Base-by-base conservation (phyloP, 2,113 vertebrate species). In the Orthochromis indermauri region DNA sequence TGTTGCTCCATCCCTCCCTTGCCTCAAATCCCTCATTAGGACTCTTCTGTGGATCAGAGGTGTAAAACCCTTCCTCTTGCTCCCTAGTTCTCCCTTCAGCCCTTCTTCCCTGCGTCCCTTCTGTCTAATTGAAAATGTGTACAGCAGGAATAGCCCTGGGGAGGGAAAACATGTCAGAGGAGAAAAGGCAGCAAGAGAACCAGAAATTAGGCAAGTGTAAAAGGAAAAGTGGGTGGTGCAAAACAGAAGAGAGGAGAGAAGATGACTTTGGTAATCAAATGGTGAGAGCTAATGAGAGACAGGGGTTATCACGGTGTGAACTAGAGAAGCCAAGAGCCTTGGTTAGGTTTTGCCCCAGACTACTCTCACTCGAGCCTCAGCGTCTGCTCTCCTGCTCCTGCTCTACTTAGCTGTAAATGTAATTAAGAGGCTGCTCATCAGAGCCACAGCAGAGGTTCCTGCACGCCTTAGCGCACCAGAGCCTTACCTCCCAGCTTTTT, bases 51-150 rank as follows among this genome's bases (percentile, higher is more conserved):
- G 91, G 93, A 93, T 95, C 93, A 92, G 93, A 95, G 93, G 94
- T 93, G 93, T 94, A 91, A 95, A 94, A 92, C 59, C 93, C 90
- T 87, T 91, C 91, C 94, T 93, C 88, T 89, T 90, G 90, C 90
- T 94, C 71, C 61, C 45, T 42, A 80, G 87, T 90, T 88, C 86
- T 90, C 83, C 51, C 61, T 63, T 92, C 83, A 84, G 54, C 90
- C 87, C 90, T 73, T 84, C 89, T 53, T 92, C 93, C 90, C 91
- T 79, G 81, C 82, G 79, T 94, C 94, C 91, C 93, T 90, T 92
- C 90, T 89, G 91, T 92, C 94, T 96, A 96, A 96, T 95, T 96
- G 95, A 96, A 95, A 95, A 93, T 81, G 55, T 93, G 92, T 94
- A 93, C 88, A 90, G 92, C 90, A 81, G 89, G 84, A 93, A 85